Base-by-base conservation (phyloP, 2,113 vertebrate genomes). In the Charina bottae region DNA sequence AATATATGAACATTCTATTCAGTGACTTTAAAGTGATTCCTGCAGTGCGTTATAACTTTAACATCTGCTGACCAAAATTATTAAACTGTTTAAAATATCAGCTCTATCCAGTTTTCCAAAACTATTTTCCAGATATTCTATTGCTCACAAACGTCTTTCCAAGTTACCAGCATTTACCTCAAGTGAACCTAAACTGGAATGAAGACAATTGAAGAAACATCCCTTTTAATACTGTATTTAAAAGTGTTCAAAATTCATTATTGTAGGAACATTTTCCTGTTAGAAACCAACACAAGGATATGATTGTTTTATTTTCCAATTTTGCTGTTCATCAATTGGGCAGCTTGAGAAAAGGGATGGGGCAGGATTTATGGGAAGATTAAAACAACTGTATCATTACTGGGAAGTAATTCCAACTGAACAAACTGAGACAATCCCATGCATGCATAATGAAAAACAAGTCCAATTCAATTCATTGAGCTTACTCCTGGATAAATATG, bases 1-100 rank as follows among this genome's bases (percentile, higher is more conserved):
- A 92, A 93, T 90, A 92, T 90, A 90, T 90, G 95, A 85, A 92
- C 94, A 95, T 93, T 94, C 93, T 91, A 94, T 93, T 96, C 91
- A 96, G 60, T n/a, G 1, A 95, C 91, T 96, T 85, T 92, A 92
- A 95, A 92, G 95, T 94, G 91, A 95, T 96, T 96, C 93, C 94
- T 96, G 94, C 95, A 96, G 91, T 96, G 93, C 92, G 94, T 83
- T 88, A 88, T 89, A 92, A 92, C 72, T 89, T 83, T 85, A 84
- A 88, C 55, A 84, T 62, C 78, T 93, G 88, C 93, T 72, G 93
- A 92, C 92, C 94, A 94, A 96, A 93, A 94, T 96, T 96, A 96
- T 96, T 95, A 94, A 97, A 95, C 93, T 92, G 94, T 84, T 93
- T 96, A 94, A 95, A 93, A 93, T 89, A 91, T 64, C 93, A 85